Conservation (phyloP, 2,113 vertebrate genomes). For the Pogonocichla stellata region DNA sequence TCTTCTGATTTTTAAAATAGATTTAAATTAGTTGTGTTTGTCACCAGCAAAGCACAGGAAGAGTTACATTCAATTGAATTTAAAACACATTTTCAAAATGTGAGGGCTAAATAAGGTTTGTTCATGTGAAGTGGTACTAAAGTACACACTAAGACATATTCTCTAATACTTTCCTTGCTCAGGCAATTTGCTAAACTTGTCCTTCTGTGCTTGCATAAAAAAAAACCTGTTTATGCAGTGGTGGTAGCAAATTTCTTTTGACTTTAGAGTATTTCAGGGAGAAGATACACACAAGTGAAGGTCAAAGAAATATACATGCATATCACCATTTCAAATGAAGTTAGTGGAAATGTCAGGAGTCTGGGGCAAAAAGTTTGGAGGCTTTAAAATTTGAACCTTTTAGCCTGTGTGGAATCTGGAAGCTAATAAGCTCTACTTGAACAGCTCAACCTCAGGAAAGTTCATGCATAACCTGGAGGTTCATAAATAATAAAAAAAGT, state of each 20-base stretch:
- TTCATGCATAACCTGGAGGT: slow-evolving; percentile 31
- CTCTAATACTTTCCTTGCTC: not conserved
- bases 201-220: not conserved
- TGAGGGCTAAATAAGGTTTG: not conserved
- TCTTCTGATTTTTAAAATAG: not conserved
- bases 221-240: not conserved
- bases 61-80: not conserved
- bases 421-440: not conserved
- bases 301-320: not conserved
- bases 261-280: not conserved
- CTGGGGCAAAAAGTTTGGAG: not conserved
- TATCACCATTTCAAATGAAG: not conserved
- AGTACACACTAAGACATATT: not conserved
- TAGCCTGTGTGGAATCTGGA: not conserved
- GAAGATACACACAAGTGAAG: not conserved
- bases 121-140: not conserved
- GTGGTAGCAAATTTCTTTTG: not conserved
- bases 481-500: not conserved
- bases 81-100: not conserved
- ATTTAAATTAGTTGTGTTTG: not conserved
- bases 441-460: slow-evolving; percentile 9
- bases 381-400: not conserved
- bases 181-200: not conserved
- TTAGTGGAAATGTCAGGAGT: slow-evolving; percentile 17
- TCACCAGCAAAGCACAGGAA: not conserved